phyloP scores from a whole-genome alignment of 1,140 invertebrate genomes.

The Drosophila trapezifrons region DNA sequence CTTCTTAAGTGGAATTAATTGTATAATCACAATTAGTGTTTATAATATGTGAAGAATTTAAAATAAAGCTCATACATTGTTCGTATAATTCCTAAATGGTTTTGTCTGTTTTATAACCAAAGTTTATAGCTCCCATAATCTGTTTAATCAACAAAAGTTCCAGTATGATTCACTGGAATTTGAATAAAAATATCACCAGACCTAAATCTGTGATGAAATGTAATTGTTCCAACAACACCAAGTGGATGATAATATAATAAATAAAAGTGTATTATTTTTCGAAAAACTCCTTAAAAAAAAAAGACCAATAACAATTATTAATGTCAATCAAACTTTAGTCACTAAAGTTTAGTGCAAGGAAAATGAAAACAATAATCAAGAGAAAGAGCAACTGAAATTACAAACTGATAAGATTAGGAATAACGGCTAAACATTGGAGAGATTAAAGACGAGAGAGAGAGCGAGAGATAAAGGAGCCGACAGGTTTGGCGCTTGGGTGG shows the following conservation, averaged over 20 bases:
- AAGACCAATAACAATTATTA: slow-evolving; percentile 4
- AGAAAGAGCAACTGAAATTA: slow-evolving; percentile 17
- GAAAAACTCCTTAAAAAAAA: not conserved
- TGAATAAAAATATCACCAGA: not conserved
- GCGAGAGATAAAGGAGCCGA: slow-evolving; percentile 8
- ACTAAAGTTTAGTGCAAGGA: slow-evolving; percentile 15
- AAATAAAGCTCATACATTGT: slow-evolving; percentile 2
- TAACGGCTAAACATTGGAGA: slow-evolving; percentile 37
- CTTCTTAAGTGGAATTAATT: slow-evolving; percentile 7
- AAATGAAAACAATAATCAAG: slow-evolving; percentile 35
- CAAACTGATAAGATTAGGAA: slow-evolving; percentile 62
- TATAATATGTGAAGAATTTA: not conserved
- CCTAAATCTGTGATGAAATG: not conserved
- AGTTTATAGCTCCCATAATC: slow-evolving; percentile 4
- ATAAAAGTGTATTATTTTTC: not conserved
- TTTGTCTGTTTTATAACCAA: slow-evolving; percentile 8
- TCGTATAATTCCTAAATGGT: not conserved
- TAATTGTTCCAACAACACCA: not conserved
- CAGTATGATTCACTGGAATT: not conserved
- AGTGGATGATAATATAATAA: not conserved
- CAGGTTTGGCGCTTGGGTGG: not conserved
- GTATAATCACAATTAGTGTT: slow-evolving; percentile 3
- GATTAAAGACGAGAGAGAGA: slow-evolving; percentile 20
- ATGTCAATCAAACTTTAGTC: slow-evolving; percentile 30
- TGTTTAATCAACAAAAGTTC: slow-evolving; percentile 10